phyloP scores from a whole-genome alignment of 2,888 invertebrate genomes.

The Eledone cirrhosa region DNA sequence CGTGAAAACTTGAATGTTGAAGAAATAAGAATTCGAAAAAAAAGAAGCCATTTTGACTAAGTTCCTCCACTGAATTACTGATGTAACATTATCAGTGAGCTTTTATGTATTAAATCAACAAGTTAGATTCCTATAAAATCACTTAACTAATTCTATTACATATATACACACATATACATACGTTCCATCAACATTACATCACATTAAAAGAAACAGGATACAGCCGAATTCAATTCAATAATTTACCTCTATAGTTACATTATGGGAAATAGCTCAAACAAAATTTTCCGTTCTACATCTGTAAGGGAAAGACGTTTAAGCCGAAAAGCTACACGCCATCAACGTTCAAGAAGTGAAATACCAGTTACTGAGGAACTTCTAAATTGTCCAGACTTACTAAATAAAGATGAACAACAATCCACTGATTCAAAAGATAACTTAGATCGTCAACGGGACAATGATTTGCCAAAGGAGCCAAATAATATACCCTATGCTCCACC shows the following conservation, averaged over 20 bases:
- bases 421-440: background rate
- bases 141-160: too few relatives aligned
- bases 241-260: background rate
- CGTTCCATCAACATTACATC: too few relatives aligned
- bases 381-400: background rate
- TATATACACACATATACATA: too few relatives aligned
- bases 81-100: too few relatives aligned
- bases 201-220: too few relatives aligned
- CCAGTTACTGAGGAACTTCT: background rate
- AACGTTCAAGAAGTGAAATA: background rate
- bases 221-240: too few relatives aligned
- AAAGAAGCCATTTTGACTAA: too few relatives aligned
- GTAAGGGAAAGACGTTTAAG: background rate
- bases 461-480: background rate
- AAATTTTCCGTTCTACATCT: background rate
- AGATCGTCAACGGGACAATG: background rate
- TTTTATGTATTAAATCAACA: too few relatives aligned
- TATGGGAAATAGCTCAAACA: background rate
- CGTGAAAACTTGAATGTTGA: too few relatives aligned
- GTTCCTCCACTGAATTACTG: too few relatives aligned
- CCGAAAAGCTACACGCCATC: slow-evolving; percentile 8
- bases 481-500: background rate
- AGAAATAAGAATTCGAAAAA: too few relatives aligned
- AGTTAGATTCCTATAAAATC: too few relatives aligned
- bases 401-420: background rate